phyloP scores from a whole-genome alignment of 1,140 invertebrate species.

The Argopecten irradians region DNA sequence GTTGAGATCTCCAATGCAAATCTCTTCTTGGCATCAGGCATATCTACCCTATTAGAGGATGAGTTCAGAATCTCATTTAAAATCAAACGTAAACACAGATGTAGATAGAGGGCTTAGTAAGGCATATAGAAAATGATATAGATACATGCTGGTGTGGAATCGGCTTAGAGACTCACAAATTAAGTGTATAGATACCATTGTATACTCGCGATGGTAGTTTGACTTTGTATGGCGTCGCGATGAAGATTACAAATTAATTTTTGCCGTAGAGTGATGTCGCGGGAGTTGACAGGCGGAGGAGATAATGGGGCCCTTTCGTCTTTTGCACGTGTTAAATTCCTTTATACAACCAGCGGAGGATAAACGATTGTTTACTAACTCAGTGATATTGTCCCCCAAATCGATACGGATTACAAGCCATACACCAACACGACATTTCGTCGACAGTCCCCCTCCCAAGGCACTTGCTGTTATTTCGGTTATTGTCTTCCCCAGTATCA shows the following conservation, averaged over 20 bases:
- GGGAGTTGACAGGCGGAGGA: background rate
- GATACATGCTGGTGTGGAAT: background rate
- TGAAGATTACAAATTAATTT: constrained; percentile 5
- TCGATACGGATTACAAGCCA: constrained; percentile 8
- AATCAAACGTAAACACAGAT: constrained; percentile 7
- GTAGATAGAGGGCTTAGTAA: constrained; percentile 22
- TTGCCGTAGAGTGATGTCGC: background rate
- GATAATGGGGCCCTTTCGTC: constrained; percentile 20
- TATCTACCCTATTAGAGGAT: background rate
- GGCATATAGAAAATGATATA: background rate
- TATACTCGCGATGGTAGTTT: background rate
- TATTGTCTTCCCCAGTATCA: background rate
- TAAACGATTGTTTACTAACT: constrained; percentile 23
- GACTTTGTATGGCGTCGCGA: background rate
- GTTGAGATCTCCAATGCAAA: constrained; percentile 9
- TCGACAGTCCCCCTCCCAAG: constrained; percentile 2
- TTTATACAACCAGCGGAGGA: background rate
- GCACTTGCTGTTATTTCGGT: background rate
- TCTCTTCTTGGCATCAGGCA: background rate
- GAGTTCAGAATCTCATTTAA: constrained; percentile 8
- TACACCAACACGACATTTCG: background rate
- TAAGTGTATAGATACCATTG: constrained; percentile 1
- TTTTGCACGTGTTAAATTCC: constrained; percentile 22
- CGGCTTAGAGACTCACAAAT: background rate
- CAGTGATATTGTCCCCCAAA: background rate